A percentile compares a stretch with the other conserved stretches of the same genome.
Conservation (phyloP, 2,888 invertebrate species). For the Colletes collaris region DNA sequence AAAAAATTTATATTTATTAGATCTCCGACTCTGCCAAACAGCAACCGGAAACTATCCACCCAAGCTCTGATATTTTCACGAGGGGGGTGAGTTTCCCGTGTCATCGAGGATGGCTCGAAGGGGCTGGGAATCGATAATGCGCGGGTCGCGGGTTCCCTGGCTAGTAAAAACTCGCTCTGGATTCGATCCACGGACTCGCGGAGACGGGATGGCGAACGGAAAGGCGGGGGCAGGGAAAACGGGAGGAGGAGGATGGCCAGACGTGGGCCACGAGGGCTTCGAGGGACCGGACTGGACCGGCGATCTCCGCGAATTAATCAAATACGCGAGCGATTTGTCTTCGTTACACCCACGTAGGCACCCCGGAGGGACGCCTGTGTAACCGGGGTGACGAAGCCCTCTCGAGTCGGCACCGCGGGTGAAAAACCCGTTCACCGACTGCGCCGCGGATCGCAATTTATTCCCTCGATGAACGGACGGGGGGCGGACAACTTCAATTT, state of each 20-base stretch:
- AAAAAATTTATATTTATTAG: too few relatives aligned
- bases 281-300: conserved; percentile 47
- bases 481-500: not conserved
- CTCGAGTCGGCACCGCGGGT: conserved; percentile 66
- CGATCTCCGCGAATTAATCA: conserved; percentile 74
- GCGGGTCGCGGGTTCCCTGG: conserved; percentile 60
- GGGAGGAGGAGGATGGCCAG: conserved; percentile 18
- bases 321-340: conserved; percentile 81
- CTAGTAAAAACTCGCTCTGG: conserved; percentile 69
- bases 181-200: conserved; percentile 63
- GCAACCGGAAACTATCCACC: too few relatives aligned
- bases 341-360: conserved; percentile 80
- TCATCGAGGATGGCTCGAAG: conserved; percentile 46
- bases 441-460: conserved; percentile 75
- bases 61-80: not conserved
- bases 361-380: conserved; percentile 72
- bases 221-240: conserved; percentile 22
- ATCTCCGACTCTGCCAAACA: too few relatives aligned
- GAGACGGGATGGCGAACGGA: conserved; percentile 12
- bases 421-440: conserved; percentile 67
- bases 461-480: conserved; percentile 73
- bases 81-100: conserved; percentile 11
- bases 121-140: conserved; percentile 70
- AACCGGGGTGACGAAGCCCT: conserved; percentile 70
- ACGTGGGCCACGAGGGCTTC: conserved; percentile 34